These are phyloP conservation scores for Phenacoccus solenopsis DNA, from an alignment of 1,140 invertebrate species.

Conservation along the genomic window DNA sequence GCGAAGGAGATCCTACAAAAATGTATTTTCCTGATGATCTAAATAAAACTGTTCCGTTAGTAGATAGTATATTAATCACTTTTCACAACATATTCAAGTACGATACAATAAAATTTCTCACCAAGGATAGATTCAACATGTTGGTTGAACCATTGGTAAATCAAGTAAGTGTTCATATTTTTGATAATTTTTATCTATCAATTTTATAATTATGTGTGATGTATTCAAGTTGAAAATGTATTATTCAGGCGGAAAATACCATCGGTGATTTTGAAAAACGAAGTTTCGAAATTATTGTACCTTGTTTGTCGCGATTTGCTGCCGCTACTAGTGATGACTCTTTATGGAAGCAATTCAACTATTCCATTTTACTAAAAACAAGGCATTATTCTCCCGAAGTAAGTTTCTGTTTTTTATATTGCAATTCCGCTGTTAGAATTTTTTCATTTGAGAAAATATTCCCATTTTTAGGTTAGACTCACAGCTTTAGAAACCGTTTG, in stretches of 20 bases:
- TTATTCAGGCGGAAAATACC: conserved; percentile 55
- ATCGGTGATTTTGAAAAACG: conserved; percentile 46
- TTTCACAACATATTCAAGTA: conserved; percentile 65
- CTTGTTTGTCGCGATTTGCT: conserved; percentile 67
- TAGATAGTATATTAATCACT: conserved; percentile 37
- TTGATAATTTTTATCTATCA: conserved; percentile 1
- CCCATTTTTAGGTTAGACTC: conserved; percentile 34
- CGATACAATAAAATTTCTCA: conserved; percentile 62
- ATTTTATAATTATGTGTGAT: conserved; percentile 18
- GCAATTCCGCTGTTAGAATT: neutral
- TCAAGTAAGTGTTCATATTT: conserved; percentile 40
- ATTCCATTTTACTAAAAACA: conserved; percentile 78
- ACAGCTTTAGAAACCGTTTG: conserved; percentile 48
- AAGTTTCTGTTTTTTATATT: conserved; percentile 19
- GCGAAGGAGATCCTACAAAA: conserved; percentile 13
- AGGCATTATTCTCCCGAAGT: conserved; percentile 49
- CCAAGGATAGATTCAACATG: conserved; percentile 62
- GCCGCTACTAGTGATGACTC: conserved; percentile 69
- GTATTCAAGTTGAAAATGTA: conserved; percentile 5
- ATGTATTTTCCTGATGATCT: conserved; percentile 18
- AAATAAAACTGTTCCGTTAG: conserved; percentile 21
- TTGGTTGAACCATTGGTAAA: conserved; percentile 76
- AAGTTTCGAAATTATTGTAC: conserved; percentile 49
- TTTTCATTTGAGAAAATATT: conserved; percentile 1
- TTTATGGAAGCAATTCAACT: conserved; percentile 76